Evolutionary conservation across 1,140 invertebrate species (phyloP), one percentile per base, ranked within the genome.

Genomic region (Zophobas morio): DNA sequence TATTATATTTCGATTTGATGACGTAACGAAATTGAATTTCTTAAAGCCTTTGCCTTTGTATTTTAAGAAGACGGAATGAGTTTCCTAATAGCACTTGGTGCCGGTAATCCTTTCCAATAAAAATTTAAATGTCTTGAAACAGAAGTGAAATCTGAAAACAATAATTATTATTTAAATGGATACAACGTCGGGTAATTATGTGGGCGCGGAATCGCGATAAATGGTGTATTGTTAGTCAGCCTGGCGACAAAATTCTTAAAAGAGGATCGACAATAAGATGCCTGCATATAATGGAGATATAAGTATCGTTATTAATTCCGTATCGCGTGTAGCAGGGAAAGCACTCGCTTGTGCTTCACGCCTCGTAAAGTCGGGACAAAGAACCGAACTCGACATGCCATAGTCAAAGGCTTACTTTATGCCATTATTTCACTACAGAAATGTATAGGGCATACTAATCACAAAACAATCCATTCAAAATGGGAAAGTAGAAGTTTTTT

Each of bases 391-490:
- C 76, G 76, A 77, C 70, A 77, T 72, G 76, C 76, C 60, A 51
- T 77, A 77, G 76, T 77, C 76, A 77, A 77, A 77, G 76, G 60
- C 75, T 76, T 71, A 76, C 70, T 77, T 77, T 74, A 74, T 60
- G 72, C 54, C 39, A 57, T 74, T 57, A 74, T 74, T 57, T 74
- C 72, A 74, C 53, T 74, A 56, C 5, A 56, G 72, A 57, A 57
- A 46, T 74, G 51, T 57, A 74, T 74, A 74, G 37, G 51, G 72
- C 53, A 74, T 57, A 56, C 53, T 56, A 60, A 74, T 74, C 53
- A 57, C 72, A 56, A 66, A 66, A 66, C 60, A 66, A 66, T 66
- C 40, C 60, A 66, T 66, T 66, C 57, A 63, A 63, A 63, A 63
- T 40, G 57, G 20, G n/a, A 63, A 63, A 39, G 20, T 40, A 6